Conservation (phyloP, 2,113 vertebrate genomes). For the Prietella phreatophila region DNA sequence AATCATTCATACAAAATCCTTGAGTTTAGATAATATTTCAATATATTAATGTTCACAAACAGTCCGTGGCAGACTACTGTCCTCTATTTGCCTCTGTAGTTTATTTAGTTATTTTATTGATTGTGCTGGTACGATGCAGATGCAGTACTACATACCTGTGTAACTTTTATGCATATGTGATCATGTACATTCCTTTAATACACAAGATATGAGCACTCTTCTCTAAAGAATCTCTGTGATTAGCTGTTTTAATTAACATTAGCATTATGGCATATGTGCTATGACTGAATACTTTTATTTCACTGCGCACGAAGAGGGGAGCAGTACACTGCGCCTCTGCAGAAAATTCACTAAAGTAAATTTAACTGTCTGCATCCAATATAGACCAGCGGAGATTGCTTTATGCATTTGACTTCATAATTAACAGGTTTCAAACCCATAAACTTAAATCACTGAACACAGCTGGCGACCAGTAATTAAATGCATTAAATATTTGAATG, state of each 20-base stretch:
- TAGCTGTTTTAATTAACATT: conserved; percentile 59
- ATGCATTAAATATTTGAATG: conserved; percentile 81
- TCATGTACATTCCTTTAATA: conserved; percentile 5
- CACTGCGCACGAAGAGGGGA: conserved; percentile 51
- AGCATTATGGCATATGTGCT: conserved; percentile 60
- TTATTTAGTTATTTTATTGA: background rate
- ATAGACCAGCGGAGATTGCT: conserved; percentile 75
- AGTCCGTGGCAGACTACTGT: background rate
- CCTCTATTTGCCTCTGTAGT: too few species aligned
- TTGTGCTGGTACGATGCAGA: conserved; percentile 4
- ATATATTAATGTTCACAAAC: background rate
- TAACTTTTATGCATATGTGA: conserved; percentile 13
- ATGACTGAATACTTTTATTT: conserved; percentile 59
- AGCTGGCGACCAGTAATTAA: conserved; percentile 81
- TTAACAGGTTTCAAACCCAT: conserved; percentile 81
- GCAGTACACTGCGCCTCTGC: conserved; percentile 62
- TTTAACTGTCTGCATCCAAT: conserved; percentile 80
- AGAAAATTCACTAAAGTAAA: conserved; percentile 78
- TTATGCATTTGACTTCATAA: conserved; percentile 81
- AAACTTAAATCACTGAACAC: conserved; percentile 80
- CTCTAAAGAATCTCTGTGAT: conserved; percentile 49
- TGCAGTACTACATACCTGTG: background rate
- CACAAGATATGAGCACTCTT: conserved; percentile 34
- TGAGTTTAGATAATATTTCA: background rate
- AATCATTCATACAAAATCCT: conserved; percentile 47